These are phyloP conservation scores for Oophaga sylvatica DNA, from an alignment of 2,797 vertebrate species.

Conservation along the genomic window DNA sequence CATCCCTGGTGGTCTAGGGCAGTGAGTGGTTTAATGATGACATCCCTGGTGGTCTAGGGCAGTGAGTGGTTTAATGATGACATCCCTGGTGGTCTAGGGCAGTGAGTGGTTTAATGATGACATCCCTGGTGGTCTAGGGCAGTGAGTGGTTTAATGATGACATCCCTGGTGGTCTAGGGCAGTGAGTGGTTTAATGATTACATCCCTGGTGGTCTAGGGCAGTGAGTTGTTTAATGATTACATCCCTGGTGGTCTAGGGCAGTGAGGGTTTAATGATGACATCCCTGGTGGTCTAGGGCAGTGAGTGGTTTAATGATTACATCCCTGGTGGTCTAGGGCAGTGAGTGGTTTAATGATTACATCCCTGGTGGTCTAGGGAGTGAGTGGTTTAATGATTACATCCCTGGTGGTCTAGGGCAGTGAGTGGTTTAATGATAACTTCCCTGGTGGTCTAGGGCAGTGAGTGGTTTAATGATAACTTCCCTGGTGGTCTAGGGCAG, in stretches of 20 bases:
- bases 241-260: background rate
- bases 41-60: background rate
- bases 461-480: background rate
- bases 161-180: too few relatives aligned
- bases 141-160: too few relatives aligned
- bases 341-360: background rate
- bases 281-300: too few relatives aligned
- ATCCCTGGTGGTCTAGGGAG: background rate
- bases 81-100: background rate
- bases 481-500: too few relatives aligned
- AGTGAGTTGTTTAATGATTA: background rate
- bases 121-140: background rate
- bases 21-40: background rate
- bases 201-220: background rate
- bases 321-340: background rate
- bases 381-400: background rate
- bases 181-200: too few relatives aligned
- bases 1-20: background rate
- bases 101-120: background rate
- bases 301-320: background rate
- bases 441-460: background rate
- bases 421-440: background rate
- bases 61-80: background rate
- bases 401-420: background rate
- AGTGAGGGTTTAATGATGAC: background rate